Percentiles rank a stretch among this genome's conserved stretches.
Evolutionary conservation across 1,140 invertebrate genomes (phyloP).

Genomic region (Drosophila obscura): DNA sequence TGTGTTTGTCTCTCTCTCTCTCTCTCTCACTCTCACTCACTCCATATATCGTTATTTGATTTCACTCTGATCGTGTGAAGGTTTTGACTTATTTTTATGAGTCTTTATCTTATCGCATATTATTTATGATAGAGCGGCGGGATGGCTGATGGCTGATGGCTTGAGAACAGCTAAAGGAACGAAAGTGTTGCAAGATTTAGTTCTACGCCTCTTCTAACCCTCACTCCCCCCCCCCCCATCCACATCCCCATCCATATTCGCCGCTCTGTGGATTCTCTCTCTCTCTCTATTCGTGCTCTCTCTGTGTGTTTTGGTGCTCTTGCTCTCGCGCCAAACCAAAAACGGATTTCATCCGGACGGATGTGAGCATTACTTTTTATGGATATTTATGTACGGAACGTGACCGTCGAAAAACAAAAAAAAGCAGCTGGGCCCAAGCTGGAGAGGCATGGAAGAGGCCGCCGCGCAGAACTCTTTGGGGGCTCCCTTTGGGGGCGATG

Average conservation of each 20-base stretch:
- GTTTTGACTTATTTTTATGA: constrained; percentile 62
- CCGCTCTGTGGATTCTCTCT: not conserved
- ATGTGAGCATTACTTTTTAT: constrained; percentile 80
- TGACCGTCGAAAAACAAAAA: constrained; percentile 62
- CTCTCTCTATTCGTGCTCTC: not conserved
- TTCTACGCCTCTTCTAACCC: constrained; percentile 2
- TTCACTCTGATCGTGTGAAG: constrained; percentile 71
- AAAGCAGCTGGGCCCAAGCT: not conserved
- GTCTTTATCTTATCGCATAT: constrained; percentile 64
- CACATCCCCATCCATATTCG: no score
- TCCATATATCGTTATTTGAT: constrained; percentile 60
- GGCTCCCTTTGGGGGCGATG: constrained; percentile 3
- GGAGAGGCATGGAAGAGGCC: not conserved
- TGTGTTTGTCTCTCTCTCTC: no score
- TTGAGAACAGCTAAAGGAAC: constrained; percentile 32
- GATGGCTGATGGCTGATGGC: constrained; percentile 35
- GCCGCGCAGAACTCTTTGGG: constrained; percentile 24
- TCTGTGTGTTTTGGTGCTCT: not conserved
- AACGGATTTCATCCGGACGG: constrained; percentile 72
- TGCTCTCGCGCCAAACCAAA: constrained; percentile 50
- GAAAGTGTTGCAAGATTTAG: constrained; percentile 61
- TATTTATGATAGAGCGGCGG: constrained; percentile 63
- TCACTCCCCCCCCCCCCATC: no score
- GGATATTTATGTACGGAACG: constrained; percentile 77
- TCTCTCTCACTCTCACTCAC: not conserved